phyloP scores from a whole-genome alignment of 2,797 vertebrate genomes.

The Oryzias sinensis region DNA sequence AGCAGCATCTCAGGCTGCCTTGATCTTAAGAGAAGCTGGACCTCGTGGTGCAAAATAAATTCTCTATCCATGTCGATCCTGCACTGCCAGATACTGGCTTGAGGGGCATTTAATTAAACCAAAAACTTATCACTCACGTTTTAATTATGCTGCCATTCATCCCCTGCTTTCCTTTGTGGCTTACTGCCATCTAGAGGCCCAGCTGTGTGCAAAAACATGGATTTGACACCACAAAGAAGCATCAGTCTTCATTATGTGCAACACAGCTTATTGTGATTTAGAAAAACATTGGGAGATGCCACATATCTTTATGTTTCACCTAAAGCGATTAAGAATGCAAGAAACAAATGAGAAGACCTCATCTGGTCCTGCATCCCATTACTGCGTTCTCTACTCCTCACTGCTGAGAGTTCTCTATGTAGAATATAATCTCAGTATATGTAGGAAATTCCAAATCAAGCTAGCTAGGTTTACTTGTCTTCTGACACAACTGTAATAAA shows the following conservation, averaged over 20 bases:
- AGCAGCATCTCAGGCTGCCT: constrained; percentile 48
- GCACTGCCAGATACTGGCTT: constrained; percentile 45
- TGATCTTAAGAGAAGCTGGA: constrained; percentile 54
- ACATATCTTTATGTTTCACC: not conserved
- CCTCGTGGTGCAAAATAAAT: constrained; percentile 50
- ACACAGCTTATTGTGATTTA: constrained; percentile 3
- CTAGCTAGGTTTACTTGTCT: not conserved
- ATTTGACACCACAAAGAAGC: not conserved
- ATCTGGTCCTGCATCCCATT: not conserved
- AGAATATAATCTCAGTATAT: not conserved
- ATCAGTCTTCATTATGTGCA: constrained; percentile 15
- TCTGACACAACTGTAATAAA: not conserved
- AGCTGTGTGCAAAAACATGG: constrained; percentile 3
- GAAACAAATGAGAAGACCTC: not conserved
- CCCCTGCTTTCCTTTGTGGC: constrained; percentile 53
- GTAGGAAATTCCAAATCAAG: not conserved
- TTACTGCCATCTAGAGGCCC: constrained; percentile 77
- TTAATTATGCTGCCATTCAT: constrained; percentile 59
- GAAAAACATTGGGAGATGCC: not conserved
- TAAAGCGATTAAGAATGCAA: not conserved
- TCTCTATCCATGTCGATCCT: constrained; percentile 41
- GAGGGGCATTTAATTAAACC: constrained; percentile 69
- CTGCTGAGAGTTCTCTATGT: not conserved
- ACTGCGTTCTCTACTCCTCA: not conserved
- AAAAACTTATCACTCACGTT: constrained; percentile 66